Conservation (phyloP, 1,140 invertebrate species). For the Drosophila bipectinata region DNA sequence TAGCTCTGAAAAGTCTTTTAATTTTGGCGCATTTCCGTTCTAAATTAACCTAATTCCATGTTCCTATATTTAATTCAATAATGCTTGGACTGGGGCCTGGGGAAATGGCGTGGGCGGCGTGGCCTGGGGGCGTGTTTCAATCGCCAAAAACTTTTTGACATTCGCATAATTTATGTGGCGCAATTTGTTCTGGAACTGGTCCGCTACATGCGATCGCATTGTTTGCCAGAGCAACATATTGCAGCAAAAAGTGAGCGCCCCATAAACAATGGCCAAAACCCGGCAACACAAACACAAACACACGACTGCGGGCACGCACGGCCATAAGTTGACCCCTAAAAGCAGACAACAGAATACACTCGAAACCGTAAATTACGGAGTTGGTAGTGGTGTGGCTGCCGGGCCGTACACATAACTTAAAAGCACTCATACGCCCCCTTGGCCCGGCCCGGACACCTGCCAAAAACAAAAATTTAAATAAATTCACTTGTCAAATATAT, state of each 20-base stretch:
- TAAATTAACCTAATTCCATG: constrained; percentile 20
- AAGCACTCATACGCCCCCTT: constrained; percentile 58
- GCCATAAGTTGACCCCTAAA: constrained; percentile 70
- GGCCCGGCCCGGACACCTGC: constrained; percentile 56
- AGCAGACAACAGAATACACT: constrained; percentile 65
- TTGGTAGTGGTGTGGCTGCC: constrained; percentile 14
- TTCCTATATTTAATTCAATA: constrained; percentile 37
- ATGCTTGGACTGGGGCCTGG: constrained; percentile 3
- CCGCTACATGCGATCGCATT: constrained; percentile 43
- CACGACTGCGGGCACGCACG: constrained; percentile 5
- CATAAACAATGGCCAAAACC: constrained; percentile 69
- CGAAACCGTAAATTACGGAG: constrained; percentile 62
- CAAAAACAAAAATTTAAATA: constrained; percentile 62
- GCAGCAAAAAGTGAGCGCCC: constrained; percentile 44
- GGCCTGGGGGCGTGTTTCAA: constrained; percentile 28
- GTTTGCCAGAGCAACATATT: constrained; percentile 49
- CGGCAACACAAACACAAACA: constrained; percentile 26
- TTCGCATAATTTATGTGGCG: constrained; percentile 59
- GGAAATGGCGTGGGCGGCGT: constrained; percentile 4
- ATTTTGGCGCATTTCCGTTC: neutral
- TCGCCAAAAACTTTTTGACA: constrained; percentile 64
- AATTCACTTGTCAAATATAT: constrained; percentile 60
- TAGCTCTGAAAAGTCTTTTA: neutral
- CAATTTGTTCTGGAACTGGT: constrained; percentile 54
- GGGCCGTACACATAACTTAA: constrained; percentile 61